phyloP scores from a whole-genome alignment of 2,113 vertebrate genomes.

The Phalacrocorax aristotelis region DNA sequence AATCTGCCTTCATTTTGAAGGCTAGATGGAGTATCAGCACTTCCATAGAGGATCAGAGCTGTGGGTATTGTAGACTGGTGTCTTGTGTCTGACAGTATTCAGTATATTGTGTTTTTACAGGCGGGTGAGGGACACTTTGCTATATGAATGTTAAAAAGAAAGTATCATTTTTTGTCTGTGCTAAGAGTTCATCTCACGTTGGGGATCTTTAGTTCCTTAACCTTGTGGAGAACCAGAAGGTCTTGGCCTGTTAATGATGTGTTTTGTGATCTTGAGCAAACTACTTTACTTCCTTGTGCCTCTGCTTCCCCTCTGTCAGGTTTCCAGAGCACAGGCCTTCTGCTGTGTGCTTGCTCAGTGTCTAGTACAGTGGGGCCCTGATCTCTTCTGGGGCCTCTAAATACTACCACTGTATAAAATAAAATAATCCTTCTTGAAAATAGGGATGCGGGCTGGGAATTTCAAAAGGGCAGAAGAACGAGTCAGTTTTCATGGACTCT shows the following conservation, averaged over 20 bases:
- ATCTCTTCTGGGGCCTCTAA: neutral
- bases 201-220: neutral
- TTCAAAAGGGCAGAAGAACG: neutral
- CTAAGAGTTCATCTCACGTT: neutral
- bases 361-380: neutral
- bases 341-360: neutral
- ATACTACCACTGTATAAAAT: neutral
- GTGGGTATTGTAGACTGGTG: neutral
- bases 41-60: neutral
- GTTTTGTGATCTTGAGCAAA: constrained; percentile 27
- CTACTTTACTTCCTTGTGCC: neutral
- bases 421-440: neutral
- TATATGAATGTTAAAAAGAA: neutral
- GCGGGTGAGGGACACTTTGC: neutral
- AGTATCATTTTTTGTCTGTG: neutral
- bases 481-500: neutral
- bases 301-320: neutral
- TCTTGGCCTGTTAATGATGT: neutral
- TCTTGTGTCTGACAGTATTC: neutral
- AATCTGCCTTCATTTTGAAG: neutral
- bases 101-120: neutral
- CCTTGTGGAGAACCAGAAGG: neutral
- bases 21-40: neutral
- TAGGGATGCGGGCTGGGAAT: neutral
- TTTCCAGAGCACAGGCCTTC: neutral